Evolutionary conservation across 37 sponge, comb jelly and placozoan genomes (phyloP).

Genomic region (Beroe ovata): DNA sequence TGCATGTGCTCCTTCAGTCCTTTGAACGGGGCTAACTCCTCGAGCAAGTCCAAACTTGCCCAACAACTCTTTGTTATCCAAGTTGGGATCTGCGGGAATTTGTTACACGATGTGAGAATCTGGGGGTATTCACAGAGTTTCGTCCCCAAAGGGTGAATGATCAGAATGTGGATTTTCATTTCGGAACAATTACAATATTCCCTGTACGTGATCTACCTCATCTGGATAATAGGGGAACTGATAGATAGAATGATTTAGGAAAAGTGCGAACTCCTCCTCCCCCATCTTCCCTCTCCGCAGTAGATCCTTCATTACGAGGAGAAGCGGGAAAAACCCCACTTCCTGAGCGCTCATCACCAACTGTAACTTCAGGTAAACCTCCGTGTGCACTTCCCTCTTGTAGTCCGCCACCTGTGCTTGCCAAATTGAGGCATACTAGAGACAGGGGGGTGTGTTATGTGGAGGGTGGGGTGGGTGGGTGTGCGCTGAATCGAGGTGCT

Average conservation of each 20-base stretch:
- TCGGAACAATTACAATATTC: not conserved
- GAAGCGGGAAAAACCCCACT: conserved; percentile 48
- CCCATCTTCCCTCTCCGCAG: not conserved
- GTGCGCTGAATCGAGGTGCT: not conserved
- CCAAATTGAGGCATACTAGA: not conserved
- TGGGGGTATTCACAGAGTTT: no score
- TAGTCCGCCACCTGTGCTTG: conserved; percentile 35
- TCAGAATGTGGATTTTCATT: not conserved
- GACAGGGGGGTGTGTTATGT: not conserved
- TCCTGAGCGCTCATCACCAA: not conserved
- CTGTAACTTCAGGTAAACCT: conserved; percentile 31
- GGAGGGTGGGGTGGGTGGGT: not conserved
- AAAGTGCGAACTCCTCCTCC: conserved; percentile 11
- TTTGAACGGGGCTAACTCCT: conserved; percentile 4
- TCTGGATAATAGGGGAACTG: conserved; percentile 60
- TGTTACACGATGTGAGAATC: no score
- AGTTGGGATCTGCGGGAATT: conserved; percentile 41
- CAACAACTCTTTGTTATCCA: conserved; percentile 47
- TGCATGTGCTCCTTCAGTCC: conserved; percentile 59
- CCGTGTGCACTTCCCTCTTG: conserved; percentile 46
- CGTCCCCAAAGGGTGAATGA: no score
- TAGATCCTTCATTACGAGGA: conserved; percentile 8
- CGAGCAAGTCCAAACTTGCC: conserved; percentile 27
- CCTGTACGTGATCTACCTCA: conserved; percentile 14
- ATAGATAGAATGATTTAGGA: conserved; percentile 19